These are phyloP conservation scores for Drosophila bocki DNA, from an alignment of 1,140 invertebrate species.

Conservation along the genomic window DNA sequence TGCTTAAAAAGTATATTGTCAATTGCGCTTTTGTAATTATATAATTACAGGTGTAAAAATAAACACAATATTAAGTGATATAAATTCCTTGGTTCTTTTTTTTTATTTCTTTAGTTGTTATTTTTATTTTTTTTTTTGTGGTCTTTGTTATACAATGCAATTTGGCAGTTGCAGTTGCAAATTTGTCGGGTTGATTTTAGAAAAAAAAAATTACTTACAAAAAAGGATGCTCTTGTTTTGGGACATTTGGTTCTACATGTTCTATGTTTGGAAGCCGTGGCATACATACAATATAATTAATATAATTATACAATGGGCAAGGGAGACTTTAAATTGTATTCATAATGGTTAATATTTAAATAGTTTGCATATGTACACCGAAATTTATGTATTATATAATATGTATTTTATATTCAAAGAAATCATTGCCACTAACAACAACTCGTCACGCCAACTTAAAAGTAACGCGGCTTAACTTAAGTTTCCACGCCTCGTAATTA, in stretches of 20 bases:
- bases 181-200: slow-evolving; percentile 38
- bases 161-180: slow-evolving; percentile 73
- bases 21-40: slow-evolving; percentile 38
- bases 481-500: background rate
- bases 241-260: slow-evolving; percentile 22
- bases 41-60: slow-evolving; percentile 48
- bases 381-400: slow-evolving; percentile 25
- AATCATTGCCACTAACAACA: slow-evolving; percentile 30
- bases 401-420: slow-evolving; percentile 29
- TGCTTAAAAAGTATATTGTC: slow-evolving; percentile 46
- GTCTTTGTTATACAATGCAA: slow-evolving; percentile 67
- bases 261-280: slow-evolving; percentile 45
- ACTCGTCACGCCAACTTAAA: slow-evolving; percentile 25
- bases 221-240: slow-evolving; percentile 14
- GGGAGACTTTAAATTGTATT: slow-evolving; percentile 1
- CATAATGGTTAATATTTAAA: slow-evolving; percentile 18
- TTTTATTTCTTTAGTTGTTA: slow-evolving; percentile 15
- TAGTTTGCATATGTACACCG: slow-evolving; percentile 49
- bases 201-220: slow-evolving; percentile 26
- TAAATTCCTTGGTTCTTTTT: slow-evolving; percentile 32
- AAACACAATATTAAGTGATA: slow-evolving; percentile 36
- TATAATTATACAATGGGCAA: slow-evolving; percentile 37
- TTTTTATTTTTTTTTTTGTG: slow-evolving; percentile 34
- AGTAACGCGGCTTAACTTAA: slow-evolving; percentile 6
- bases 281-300: slow-evolving; percentile 31